Percentiles rank a stretch among this genome's conserved stretches.
Evolutionary conservation across 2,113 vertebrate genomes (phyloP).

Genomic region (Cyanoderma ruficeps): DNA sequence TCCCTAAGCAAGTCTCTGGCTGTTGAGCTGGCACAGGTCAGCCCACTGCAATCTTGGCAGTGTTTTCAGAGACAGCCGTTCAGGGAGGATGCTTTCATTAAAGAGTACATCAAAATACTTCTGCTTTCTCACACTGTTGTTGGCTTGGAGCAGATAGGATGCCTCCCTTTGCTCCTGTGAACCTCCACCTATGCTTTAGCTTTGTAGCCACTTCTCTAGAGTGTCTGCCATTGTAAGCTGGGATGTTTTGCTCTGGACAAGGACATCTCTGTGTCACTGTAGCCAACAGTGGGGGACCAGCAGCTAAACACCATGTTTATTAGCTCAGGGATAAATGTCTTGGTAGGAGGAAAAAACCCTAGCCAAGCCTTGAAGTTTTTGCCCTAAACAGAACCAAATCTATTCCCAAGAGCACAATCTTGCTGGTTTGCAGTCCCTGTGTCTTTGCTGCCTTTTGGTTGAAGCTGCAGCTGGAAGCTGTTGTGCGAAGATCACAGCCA

Average conservation of each 20-base stretch:
- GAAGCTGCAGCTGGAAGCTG: background rate
- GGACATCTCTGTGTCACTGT: background rate
- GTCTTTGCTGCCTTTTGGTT: background rate
- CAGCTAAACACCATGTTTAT: background rate
- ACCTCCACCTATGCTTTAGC: rapidly evolving
- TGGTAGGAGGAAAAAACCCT: background rate
- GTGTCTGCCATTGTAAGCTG: background rate
- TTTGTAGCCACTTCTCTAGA: rapidly evolving
- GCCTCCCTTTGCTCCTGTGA: background rate
- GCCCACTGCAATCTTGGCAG: background rate
- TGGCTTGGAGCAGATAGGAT: background rate
- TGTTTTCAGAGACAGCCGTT: rapidly evolving
- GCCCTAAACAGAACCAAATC: background rate
- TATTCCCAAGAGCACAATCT: rapidly evolving
- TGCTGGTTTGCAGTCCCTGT: background rate
- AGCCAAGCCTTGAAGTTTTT: background rate
- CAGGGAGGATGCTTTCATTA: background rate
- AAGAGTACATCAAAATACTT: background rate
- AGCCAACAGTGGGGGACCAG: background rate
- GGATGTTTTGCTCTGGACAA: background rate
- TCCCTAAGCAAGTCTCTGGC: background rate
- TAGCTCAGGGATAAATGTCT: background rate
- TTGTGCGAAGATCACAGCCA: background rate
- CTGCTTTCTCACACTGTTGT: background rate
- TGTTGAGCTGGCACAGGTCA: background rate